phyloP scores from a whole-genome alignment of 2,113 vertebrate genomes.

The Albula goreensis region DNA sequence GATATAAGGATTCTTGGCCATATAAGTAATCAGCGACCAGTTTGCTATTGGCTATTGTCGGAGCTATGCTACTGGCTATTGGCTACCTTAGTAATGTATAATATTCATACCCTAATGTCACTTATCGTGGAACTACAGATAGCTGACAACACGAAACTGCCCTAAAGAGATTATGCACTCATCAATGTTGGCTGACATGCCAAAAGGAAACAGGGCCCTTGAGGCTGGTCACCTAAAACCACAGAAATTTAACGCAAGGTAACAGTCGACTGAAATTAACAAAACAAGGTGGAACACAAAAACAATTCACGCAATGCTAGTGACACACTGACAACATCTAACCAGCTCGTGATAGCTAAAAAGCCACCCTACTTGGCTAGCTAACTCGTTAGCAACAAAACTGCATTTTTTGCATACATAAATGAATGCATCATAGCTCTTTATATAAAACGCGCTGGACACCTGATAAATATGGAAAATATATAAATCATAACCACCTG shows the following conservation, averaged over 20 bases:
- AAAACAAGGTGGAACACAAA: not conserved
- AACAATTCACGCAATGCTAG: not conserved
- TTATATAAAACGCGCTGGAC: not conserved
- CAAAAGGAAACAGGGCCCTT: no score
- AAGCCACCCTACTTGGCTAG: not conserved
- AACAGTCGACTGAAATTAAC: no score
- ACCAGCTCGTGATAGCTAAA: not conserved
- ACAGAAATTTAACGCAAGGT: no score
- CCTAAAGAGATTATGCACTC: not conserved
- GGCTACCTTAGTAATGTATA: not conserved
- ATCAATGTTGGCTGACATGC: not conserved
- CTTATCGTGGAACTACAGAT: not conserved
- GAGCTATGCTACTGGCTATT: not conserved
- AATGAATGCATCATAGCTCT: not conserved
- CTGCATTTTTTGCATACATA: not conserved
- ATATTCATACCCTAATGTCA: not conserved
- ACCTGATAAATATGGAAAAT: not conserved
- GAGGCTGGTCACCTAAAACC: no score
- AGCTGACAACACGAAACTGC: not conserved
- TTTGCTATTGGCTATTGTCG: not conserved
- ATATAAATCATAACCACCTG: not conserved
- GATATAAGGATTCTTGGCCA: no score
- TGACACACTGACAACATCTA: not conserved
- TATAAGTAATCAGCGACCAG: not conserved
- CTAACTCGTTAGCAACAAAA: not conserved